Evolutionary conservation across 2,113 vertebrate species (phyloP).

Genomic region (Columba janthina): DNA sequence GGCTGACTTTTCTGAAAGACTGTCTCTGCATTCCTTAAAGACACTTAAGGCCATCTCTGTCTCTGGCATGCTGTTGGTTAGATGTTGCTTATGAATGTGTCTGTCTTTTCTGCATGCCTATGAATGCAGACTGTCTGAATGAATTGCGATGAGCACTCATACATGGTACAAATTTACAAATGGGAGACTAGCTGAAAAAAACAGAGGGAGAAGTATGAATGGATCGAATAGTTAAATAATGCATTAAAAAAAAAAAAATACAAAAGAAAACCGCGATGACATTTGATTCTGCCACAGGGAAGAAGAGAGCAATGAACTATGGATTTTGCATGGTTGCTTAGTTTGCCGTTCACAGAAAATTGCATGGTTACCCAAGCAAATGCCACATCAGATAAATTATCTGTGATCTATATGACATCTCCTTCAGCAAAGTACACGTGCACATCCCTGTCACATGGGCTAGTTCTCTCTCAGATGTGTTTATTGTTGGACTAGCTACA

Average conservation of each 20-base stretch:
- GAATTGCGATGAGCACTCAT: neutral
- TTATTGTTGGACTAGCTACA: neutral
- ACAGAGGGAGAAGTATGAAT: neutral
- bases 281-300: neutral
- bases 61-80: fast-evolving
- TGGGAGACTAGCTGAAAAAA: neutral
- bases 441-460: neutral
- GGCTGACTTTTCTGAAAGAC: neutral
- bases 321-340: neutral
- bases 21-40: neutral
- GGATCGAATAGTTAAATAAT: neutral
- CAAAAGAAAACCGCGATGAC: too few relatives aligned
- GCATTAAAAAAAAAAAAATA: neutral
- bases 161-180: neutral
- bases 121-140: neutral
- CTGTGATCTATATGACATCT: slow-evolving; percentile 14
- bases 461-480: neutral
- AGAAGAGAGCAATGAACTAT: slow-evolving; percentile 4
- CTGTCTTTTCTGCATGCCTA: neutral
- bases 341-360: neutral
- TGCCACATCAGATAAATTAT: slow-evolving; percentile 43
- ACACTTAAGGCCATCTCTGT: neutral
- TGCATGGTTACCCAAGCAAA: neutral
- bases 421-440: neutral
- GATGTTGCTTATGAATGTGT: neutral